A percentile compares a stretch with the other conserved stretches of the same genome.
Conservation (phyloP, 2,888 invertebrate genomes). For the Dione juno region DNA sequence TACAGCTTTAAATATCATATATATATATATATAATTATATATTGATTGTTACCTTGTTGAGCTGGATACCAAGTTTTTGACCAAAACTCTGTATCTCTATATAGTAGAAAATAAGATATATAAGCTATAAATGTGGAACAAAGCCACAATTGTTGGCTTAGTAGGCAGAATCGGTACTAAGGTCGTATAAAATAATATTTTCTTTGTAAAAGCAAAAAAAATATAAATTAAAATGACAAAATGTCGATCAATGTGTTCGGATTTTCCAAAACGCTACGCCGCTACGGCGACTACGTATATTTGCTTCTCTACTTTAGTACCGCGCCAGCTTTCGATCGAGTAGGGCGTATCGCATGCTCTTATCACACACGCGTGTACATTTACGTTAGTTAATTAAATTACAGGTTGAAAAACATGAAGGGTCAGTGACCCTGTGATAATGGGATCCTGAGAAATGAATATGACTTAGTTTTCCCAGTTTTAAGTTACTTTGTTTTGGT, state of each 20-base stretch:
- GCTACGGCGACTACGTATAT: slow-evolving; percentile 55
- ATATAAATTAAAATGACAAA: slow-evolving; percentile 35
- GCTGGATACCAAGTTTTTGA: too few species aligned
- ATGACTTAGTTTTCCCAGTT: slow-evolving; percentile 55
- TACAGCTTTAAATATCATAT: too few species aligned
- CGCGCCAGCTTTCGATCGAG: slow-evolving; percentile 56
- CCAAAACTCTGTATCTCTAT: too few species aligned
- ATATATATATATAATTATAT: too few species aligned
- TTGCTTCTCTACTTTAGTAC: slow-evolving; percentile 58
- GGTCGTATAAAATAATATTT: not conserved
- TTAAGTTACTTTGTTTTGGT: slow-evolving; percentile 53
- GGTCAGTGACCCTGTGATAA: slow-evolving; percentile 62
- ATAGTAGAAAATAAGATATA: too few species aligned
- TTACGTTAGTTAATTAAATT: slow-evolving; percentile 73
- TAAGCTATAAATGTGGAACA: too few species aligned
- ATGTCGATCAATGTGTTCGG: slow-evolving; percentile 62
- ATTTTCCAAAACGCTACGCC: slow-evolving; percentile 62
- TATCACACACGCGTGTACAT: slow-evolving; percentile 57
- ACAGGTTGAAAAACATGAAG: slow-evolving; percentile 54
- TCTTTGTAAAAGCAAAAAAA: not conserved
- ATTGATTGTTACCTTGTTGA: too few species aligned
- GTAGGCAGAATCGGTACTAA: not conserved
- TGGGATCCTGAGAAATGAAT: slow-evolving; percentile 62
- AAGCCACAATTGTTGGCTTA: not conserved
- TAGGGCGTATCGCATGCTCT: slow-evolving; percentile 51